Base-by-base conservation (phyloP, 1,140 invertebrate species). In the Drosophila serrata region DNA sequence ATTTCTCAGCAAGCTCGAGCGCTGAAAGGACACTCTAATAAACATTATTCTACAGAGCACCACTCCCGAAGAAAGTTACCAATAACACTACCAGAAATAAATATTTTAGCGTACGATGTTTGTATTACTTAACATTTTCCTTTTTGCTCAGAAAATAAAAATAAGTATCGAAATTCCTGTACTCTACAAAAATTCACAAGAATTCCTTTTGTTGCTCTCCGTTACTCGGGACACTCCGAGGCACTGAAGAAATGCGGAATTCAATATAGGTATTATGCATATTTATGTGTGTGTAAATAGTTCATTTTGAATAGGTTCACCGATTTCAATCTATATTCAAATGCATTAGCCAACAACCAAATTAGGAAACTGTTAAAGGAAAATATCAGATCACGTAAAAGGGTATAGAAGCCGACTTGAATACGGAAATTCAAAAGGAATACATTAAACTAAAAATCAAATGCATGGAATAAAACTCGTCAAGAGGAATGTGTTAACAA, bases 401-500 rank as follows among this genome's bases (percentile, higher is more conserved):
- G 53, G 46, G 67, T 63, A 59, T 67, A 78, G 55, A 33, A 42
- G 61, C 9, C 49, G 33, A 57, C 37, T 61, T 39, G 27, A 74
- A 60, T 51, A 68, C 6, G 46, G 73, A 22, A 73, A 65, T 46
- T 72, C 48, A 61, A 74, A 70, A 48, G 8, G 51, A 55, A 55
- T 55, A 24, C 51, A 31, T 48, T 57, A 53, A 82, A 17, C 27
- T 42, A 75, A 64, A 88, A 88, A 65, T 61, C 76, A 74, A 84
- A 85, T 84, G 79, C 79, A 82, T 86, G 85, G 79, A 86, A 86
- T 85, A 75, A 78, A 85, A 90, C 85, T 90, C 85, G 85, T 90
- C 85, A 90, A 90, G 85, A 90, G 85, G 86, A 90, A 90, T 90
- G 85, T 90, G 85, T 90, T 90, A 90, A 85, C 81, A 88, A 90